phyloP scores from a whole-genome alignment of 2,888 invertebrate genomes.

The Coenonympha glycerion region DNA sequence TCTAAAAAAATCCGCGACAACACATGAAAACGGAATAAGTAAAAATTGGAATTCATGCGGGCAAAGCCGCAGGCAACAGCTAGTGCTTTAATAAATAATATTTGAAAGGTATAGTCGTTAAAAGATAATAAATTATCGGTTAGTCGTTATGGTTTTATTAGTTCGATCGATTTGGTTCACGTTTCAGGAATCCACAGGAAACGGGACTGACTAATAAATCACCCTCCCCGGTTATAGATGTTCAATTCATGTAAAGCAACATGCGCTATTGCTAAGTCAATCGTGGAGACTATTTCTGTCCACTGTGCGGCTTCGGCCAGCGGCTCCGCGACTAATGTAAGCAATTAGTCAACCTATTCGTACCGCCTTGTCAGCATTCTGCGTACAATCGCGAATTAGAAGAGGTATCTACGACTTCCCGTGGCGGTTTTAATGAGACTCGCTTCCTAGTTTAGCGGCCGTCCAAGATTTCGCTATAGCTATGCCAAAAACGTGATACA shows the following conservation, averaged over 20 bases:
- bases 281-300: slow-evolving; percentile 64
- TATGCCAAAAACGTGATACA: slow-evolving; percentile 26
- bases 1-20: too few relatives aligned
- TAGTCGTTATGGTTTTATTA: too few relatives aligned
- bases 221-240: too few relatives aligned
- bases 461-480: slow-evolving; percentile 11
- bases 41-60: too few relatives aligned
- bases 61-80: too few relatives aligned
- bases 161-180: too few relatives aligned
- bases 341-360: slow-evolving; percentile 64
- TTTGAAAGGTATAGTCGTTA: too few relatives aligned
- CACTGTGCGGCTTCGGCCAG: slow-evolving; percentile 46
- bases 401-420: slow-evolving; percentile 12
- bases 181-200: too few relatives aligned
- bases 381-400: slow-evolving; percentile 24
- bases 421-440: slow-evolving; percentile 20
- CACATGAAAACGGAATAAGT: too few relatives aligned
- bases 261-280: slow-evolving; percentile 61
- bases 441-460: slow-evolving; percentile 22
- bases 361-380: slow-evolving; percentile 56
- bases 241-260: slow-evolving; percentile 38
- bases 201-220: too few relatives aligned
- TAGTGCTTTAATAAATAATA: too few relatives aligned
- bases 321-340: slow-evolving; percentile 56
- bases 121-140: too few relatives aligned